Evolutionary conservation across 2,888 invertebrate genomes (phyloP), one percentile per base, ranked within the genome.

Genomic region (Strigamia maritima): DNA sequence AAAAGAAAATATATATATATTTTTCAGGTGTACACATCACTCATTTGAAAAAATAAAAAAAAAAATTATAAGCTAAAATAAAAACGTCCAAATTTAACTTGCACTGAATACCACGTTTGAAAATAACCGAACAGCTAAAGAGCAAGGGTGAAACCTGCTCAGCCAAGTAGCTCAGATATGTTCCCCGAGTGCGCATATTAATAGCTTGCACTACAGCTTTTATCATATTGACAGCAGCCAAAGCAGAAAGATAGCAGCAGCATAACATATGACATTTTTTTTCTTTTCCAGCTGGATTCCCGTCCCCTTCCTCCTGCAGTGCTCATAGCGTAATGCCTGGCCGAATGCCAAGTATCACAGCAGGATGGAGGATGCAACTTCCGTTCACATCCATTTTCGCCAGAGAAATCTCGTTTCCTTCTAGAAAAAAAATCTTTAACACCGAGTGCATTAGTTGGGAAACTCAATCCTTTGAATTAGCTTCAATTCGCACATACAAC

Each of bases 151-250:
- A 49, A 49, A 35, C 35, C 49, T 49, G 49, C 19, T 49, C 49
- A 49, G 49, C 49, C 49, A 49, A 49, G 49, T 49, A 49, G 49
- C 49, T 49, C 49, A 49, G 49, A 49, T 49, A 49, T 49, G 49
- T 49, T 49, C 49, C n/a, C 49, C 19, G 49, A 49, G 49, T 49
- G 49, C 49, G 49, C 49, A 49, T 49, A 49, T 49, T 49, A 49
- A 49, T 49, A 49, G 49, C 49, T 49, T 12, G 49, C 49, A 49
- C 49, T 49, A 49, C 49, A 19, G 49, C 49, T 49, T 49, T 49
- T 49, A 49, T 49, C 49, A 49, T 49, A 49, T 49, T 49, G 49
- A 49, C 49, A 49, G 49, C 49, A 49, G 49, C 49, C 49, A 49
- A 49, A 49, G 49, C 49, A 49, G 49, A 49, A 49, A 49, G 49